Base-by-base conservation (phyloP, 2,797 vertebrate genomes). In the Gymnoscopelus microlampas region DNA sequence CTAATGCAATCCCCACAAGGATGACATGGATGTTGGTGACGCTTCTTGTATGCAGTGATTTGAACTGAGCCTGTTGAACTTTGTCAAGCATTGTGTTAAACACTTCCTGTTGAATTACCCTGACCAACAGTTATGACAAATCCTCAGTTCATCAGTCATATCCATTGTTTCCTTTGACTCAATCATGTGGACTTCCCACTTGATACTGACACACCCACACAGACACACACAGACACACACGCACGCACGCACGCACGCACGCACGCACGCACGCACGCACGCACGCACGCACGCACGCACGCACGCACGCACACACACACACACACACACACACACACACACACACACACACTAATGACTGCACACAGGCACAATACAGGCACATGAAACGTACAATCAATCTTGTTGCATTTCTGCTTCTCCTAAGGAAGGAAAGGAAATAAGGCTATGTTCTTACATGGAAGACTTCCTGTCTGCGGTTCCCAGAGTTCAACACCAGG, bases 401-500 rank as follows among this genome's bases (percentile, higher is more conserved):
- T 35, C 32, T 35, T 5, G 32, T 35, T 35, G 32, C 3, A 35
- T 5, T 4, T 35, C 32, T 32, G 29, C 29, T 5, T 32, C 29
- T 32, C 29, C 29, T 32, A 32, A 32, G 32, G 32, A 35, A 35
- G 5, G 5, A 35, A 35, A 35, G 32, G 32, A 35, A 35, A 4
- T 35, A 35, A 35, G 32, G 32, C 6, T 35, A 5, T 35, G 63
- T 58, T 72, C 63, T 53, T 65, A 67, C 24, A 63, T 61, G 55
- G 44, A 35, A 44, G 26, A 54, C 29, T 35, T 74, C 70, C 51
- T 66, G 13, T 19, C 67, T 67, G 26, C 61, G n/a, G 9, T 39
- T 77, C 78, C 63, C 47, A 59, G 55, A 61, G 74, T 76, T 80
- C 65, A 70, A 63, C 63, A 73, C 44, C 74, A 72, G 53, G 72